Evolutionary conservation across 2,888 invertebrate genomes (phyloP).

Genomic region (Sepioteuthis lessoniana): DNA sequence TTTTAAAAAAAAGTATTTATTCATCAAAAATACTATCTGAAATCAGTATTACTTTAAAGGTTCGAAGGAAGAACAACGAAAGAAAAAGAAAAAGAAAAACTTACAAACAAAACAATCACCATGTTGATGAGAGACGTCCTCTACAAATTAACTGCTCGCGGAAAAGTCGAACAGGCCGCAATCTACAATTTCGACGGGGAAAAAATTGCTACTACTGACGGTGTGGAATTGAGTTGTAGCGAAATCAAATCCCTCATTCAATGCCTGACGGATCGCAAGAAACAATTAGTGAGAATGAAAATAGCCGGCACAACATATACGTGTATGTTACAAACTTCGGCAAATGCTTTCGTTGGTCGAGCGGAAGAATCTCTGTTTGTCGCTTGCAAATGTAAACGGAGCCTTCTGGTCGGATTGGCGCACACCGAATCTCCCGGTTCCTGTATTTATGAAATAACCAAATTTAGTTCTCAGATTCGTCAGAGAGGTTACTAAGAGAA

Average conservation of each 20-base stretch:
- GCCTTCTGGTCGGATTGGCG: slow-evolving; percentile 58
- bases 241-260: slow-evolving; percentile 39
- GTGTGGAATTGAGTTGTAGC: slow-evolving; percentile 14
- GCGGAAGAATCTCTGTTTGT: slow-evolving; percentile 60
- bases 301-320: neutral
- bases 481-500: slow-evolving; percentile 35
- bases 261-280: slow-evolving; percentile 6
- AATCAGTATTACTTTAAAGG: neutral
- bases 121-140: slow-evolving; percentile 43
- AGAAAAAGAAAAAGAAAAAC: neutral
- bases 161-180: slow-evolving; percentile 35
- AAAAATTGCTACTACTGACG: slow-evolving; percentile 6
- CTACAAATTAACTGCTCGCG: slow-evolving; percentile 34
- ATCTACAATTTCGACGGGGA: slow-evolving; percentile 43
- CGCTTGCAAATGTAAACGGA: slow-evolving; percentile 55
- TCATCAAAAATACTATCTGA: neutral
- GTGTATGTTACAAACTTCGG: slow-evolving; percentile 10
- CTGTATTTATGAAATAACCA: slow-evolving; percentile 62
- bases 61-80: neutral
- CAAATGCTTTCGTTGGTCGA: slow-evolving; percentile 45
- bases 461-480: slow-evolving; percentile 53
- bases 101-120: neutral
- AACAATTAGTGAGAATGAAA: slow-evolving; percentile 17
- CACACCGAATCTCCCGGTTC: slow-evolving; percentile 61
- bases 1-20: neutral